Conservation (phyloP, 1,140 invertebrate species). For the Armadillidium nasatum region DNA sequence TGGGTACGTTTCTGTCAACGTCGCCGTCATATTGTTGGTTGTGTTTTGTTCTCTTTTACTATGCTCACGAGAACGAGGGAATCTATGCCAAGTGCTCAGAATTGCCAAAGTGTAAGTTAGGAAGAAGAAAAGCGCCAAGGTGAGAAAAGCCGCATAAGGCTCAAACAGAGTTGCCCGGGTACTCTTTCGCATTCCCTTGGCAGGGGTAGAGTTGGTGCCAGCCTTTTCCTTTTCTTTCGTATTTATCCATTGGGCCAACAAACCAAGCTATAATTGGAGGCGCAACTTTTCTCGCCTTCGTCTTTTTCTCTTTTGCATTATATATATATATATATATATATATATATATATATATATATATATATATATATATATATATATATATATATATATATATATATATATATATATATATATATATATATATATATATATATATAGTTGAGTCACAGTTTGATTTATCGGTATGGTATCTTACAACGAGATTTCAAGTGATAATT, state of each 20-base stretch:
- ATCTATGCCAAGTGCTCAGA: background rate
- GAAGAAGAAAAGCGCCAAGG: background rate
- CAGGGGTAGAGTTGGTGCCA: background rate
- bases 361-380: no score
- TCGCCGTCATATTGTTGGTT: background rate
- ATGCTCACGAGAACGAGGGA: background rate
- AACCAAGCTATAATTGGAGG: background rate
- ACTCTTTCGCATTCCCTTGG: background rate
- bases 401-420: no score
- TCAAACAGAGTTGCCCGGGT: background rate
- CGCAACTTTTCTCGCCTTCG: background rate
- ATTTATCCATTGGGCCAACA: background rate
- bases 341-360: no score
- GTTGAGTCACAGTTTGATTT: no score
- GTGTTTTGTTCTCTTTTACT: background rate
- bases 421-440: no score
- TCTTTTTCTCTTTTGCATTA: no score
- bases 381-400: no score
- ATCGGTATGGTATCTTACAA: no score
- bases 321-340: no score
- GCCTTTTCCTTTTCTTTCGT: background rate
- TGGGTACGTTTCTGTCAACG: background rate
- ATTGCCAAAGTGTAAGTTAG: slow-evolving; percentile 1
- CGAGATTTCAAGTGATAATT: no score
- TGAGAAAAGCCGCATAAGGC: background rate